A percentile compares a stretch with the other conserved stretches of the same genome.
These are phyloP conservation scores for Bruchidius siliquastri DNA, from an alignment of 2,888 invertebrate genomes.

Conservation along the genomic window DNA sequence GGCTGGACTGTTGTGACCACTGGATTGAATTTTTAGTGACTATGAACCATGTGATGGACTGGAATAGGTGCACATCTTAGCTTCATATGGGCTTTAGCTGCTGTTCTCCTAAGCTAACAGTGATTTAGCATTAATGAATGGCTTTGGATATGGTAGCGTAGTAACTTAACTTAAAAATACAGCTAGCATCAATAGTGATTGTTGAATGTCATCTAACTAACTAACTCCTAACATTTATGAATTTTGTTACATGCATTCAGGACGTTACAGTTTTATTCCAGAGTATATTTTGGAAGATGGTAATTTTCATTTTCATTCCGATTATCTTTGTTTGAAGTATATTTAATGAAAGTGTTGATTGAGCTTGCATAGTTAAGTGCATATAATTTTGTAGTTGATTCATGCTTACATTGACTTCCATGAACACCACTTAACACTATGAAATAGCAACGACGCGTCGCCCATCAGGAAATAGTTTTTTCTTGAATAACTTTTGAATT, in stretches of 20 bases:
- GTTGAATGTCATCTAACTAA: background rate
- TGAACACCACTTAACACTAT: no score
- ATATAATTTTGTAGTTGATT: no score
- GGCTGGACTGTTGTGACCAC: background rate
- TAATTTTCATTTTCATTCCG: slow-evolving; percentile 23
- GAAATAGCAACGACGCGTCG: no score
- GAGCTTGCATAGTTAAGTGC: no score
- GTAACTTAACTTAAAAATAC: background rate
- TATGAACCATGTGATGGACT: background rate
- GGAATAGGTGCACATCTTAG: background rate
- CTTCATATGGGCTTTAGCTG: background rate
- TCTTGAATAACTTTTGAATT: no score
- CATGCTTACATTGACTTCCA: no score
- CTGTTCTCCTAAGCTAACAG: background rate
- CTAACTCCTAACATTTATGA: background rate
- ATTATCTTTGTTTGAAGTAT: no score
- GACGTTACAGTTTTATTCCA: slow-evolving; percentile 44
- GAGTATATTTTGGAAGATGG: slow-evolving; percentile 44
- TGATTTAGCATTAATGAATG: background rate
- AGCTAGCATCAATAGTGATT: background rate
- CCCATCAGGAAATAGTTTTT: no score
- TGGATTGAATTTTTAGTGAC: background rate
- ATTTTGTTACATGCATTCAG: slow-evolving; percentile 40
- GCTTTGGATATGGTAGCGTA: background rate
- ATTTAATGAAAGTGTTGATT: no score